Evolutionary conservation across 2,888 invertebrate species (phyloP).

Genomic region (Beris morrisii): DNA sequence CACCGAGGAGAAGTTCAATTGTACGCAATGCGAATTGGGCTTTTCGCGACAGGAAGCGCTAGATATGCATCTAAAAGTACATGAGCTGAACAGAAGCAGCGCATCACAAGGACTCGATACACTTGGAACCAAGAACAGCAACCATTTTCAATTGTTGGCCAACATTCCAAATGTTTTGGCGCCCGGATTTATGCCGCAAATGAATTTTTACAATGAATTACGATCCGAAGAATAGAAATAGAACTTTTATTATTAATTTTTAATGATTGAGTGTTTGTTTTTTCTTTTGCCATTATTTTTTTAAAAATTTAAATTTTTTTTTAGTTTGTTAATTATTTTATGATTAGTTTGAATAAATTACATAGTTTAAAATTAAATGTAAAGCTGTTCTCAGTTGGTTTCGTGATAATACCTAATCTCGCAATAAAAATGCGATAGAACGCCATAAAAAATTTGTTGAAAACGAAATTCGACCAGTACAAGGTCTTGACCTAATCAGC

Average conservation of each 20-base stretch:
- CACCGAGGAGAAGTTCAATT: constrained; percentile 65
- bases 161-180: constrained; percentile 11
- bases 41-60: constrained; percentile 49
- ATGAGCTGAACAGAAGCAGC: constrained; percentile 38
- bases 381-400: no score
- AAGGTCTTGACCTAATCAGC: no score
- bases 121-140: background rate
- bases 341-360: no score
- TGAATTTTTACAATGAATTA: constrained; percentile 52
- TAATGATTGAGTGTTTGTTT: background rate
- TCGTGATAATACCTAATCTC: no score
- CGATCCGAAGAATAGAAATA: constrained; percentile 48
- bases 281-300: no score
- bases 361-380: no score
- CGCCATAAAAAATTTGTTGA: no score
- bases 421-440: no score
- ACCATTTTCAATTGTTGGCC: constrained; percentile 1
- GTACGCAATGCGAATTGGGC: constrained; percentile 60
- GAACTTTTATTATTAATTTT: constrained; percentile 33
- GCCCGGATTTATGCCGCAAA: constrained; percentile 28
- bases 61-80: constrained; percentile 51
- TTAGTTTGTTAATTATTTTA: no score
- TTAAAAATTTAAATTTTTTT: no score
- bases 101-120: constrained; percentile 2
- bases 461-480: no score